Evolutionary conservation across 2,797 vertebrate genomes (phyloP).

Genomic region (Todus mexicanus): DNA sequence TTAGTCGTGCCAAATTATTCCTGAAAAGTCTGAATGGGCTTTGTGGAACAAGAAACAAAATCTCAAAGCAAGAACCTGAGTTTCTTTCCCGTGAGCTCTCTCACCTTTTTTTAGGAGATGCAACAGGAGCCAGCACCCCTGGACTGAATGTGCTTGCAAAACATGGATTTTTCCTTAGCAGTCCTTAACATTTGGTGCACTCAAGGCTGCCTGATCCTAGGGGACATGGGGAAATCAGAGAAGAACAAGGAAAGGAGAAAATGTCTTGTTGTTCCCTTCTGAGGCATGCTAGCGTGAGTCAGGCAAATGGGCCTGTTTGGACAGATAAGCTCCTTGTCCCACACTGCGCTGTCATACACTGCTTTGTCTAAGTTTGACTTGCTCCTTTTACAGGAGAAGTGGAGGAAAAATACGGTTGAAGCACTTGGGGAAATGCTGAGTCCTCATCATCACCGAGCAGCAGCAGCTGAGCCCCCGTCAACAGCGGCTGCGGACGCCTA

Average conservation of each 20-base stretch:
- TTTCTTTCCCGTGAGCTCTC: neutral
- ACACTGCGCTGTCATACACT: neutral
- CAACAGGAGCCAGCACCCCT: neutral
- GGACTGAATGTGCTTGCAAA: neutral
- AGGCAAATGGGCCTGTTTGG: neutral
- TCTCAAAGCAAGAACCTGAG: neutral
- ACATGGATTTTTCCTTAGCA: neutral
- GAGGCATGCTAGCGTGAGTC: neutral
- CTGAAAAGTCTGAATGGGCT: constrained; percentile 38
- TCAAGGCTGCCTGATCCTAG: neutral
- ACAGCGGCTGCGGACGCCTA: accelerated
- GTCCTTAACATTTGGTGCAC: neutral
- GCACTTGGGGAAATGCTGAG: constrained; percentile 72
- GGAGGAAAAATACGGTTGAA: constrained; percentile 70
- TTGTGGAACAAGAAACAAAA: neutral
- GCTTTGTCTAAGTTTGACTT: neutral
- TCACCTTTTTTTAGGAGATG: neutral
- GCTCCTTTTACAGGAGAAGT: constrained; percentile 62
- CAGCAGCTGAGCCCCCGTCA: neutral
- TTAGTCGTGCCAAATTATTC: constrained; percentile 10
- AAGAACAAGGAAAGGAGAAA: neutral
- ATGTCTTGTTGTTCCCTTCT: neutral
- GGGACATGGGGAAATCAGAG: neutral
- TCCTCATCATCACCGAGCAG: neutral
- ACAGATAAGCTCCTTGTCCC: neutral